Conservation (phyloP, 64 coral and sea anemone species). For the Stylophora pistillata region DNA sequence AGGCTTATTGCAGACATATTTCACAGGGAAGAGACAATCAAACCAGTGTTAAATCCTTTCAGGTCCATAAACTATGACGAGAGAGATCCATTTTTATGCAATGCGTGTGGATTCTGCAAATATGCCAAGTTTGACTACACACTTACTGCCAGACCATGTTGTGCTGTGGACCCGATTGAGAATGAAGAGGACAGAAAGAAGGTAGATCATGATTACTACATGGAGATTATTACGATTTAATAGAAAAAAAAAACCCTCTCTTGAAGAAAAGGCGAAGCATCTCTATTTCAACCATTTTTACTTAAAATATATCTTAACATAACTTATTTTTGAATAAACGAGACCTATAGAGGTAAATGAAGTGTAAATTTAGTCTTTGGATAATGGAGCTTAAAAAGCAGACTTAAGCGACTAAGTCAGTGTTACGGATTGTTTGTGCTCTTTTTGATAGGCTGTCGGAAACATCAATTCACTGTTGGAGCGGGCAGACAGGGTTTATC, state of each 20-base stretch:
- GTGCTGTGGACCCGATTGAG: constrained; percentile 99
- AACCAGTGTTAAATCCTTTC: not conserved
- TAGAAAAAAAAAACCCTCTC: too few species aligned
- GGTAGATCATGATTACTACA: constrained; percentile 3
- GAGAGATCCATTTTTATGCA: constrained; percentile 95
- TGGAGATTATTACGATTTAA: too few species aligned
- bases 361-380: too few species aligned
- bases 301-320: too few species aligned
- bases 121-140: constrained; percentile 99
- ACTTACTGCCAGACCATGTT: constrained; percentile 91
- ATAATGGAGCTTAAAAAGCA: too few species aligned
- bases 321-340: too few species aligned
- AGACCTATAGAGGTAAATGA: too few species aligned
- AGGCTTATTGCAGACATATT: too few species aligned
- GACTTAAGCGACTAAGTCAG: too few species aligned
- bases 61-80: constrained; percentile 99
- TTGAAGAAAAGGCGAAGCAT: too few species aligned
- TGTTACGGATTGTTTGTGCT: not conserved
- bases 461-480: constrained; percentile 94
- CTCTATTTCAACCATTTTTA: too few species aligned
- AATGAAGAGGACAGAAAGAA: constrained; percentile 98
- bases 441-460: constrained; percentile 70
- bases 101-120: constrained; percentile 99
- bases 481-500: constrained; percentile 94
- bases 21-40: not conserved